Evolutionary conservation across 2,113 vertebrate genomes (phyloP), one percentile per base, ranked within the genome.

Genomic region (Otus sunia): DNA sequence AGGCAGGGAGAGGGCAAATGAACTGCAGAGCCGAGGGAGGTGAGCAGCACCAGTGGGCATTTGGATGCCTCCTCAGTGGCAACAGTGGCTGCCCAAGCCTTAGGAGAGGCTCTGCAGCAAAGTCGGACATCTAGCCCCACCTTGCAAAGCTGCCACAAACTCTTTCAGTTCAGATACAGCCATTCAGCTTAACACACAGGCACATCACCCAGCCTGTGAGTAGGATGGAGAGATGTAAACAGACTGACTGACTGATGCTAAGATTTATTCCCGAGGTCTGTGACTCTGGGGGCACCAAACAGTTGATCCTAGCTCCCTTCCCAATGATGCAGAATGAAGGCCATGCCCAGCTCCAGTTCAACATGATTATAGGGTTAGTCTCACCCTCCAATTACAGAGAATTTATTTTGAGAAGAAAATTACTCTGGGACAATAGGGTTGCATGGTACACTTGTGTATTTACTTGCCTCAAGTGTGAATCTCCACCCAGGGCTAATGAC

Each of bases 341-440:
- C 53, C 41, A 29, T 15, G 45, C 21, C 37, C n/a, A 66, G 73
- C 45, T 91, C 58, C 58, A 58, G 73, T 85, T 37, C 53, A 62
- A 19, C 1, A 1, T 63, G 71, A 96, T 92, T 73, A 76, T 47
- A 87, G 71, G 49, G 64, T 36, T 37, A 67, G 20, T 34, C 32
- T 30, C 66, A 77, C 37, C 41, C 87, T 79, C 67, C 69, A 91
- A 71, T 79, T 91, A 94, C 49, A 79, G 72, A 50, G 43, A 60
- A 82, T 60, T 85, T 69, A 53, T 58, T 41, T 81, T 39, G 80
- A 94, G 80, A 92, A 64, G 62, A 85, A 92, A 84, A 97, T 76
- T 2, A 77, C 80, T 92, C 58, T 45, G 36, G 41, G 74, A 79
- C 74, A 86, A 76, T 3, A 85, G 69, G 55, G 64, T 64, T 85